A percentile compares a stretch with the other conserved stretches of the same genome.
These are phyloP conservation scores for Morelia viridis DNA, from an alignment of 2,797 vertebrate species.

Conservation along the genomic window DNA sequence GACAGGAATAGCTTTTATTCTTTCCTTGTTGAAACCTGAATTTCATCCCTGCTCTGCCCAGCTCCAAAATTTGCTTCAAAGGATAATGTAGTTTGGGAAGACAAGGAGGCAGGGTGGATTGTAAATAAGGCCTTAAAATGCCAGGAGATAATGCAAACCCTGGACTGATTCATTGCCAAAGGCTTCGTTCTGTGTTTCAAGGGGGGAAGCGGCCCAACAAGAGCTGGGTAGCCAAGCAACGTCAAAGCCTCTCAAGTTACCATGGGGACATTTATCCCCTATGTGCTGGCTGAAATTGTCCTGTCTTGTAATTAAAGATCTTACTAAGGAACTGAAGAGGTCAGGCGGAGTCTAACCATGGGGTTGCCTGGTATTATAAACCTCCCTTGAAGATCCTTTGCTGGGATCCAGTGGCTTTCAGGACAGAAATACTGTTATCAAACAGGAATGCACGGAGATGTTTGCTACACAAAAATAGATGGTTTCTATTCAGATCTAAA, in stretches of 20 bases:
- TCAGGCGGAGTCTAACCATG: constrained; percentile 22
- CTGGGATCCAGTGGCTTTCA: background rate
- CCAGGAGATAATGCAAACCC: constrained; percentile 44
- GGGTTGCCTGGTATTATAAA: constrained; percentile 40
- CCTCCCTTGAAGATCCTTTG: background rate
- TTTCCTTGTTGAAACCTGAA: background rate
- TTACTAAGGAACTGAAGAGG: constrained; percentile 61
- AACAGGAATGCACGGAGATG: background rate
- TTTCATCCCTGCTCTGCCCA: background rate
- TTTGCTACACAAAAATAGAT: background rate
- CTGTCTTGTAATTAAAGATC: constrained; percentile 61
- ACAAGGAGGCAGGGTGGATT: background rate
- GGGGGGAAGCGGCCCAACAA: constrained; percentile 74
- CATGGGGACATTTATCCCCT: constrained; percentile 79
- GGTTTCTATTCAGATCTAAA: background rate
- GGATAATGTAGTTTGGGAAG: constrained; percentile 6
- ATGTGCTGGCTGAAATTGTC: constrained; percentile 73
- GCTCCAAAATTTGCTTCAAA: background rate
- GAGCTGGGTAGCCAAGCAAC: constrained; percentile 80
- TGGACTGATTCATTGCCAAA: constrained; percentile 48
- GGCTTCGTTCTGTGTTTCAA: constrained; percentile 30
- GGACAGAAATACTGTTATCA: background rate
- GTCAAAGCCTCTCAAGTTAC: constrained; percentile 78
- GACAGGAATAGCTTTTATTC: background rate
- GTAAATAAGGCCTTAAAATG: constrained; percentile 36